Evolutionary conservation across 2,888 invertebrate species (phyloP).

Genomic region (Eucriotettix oculatus): DNA sequence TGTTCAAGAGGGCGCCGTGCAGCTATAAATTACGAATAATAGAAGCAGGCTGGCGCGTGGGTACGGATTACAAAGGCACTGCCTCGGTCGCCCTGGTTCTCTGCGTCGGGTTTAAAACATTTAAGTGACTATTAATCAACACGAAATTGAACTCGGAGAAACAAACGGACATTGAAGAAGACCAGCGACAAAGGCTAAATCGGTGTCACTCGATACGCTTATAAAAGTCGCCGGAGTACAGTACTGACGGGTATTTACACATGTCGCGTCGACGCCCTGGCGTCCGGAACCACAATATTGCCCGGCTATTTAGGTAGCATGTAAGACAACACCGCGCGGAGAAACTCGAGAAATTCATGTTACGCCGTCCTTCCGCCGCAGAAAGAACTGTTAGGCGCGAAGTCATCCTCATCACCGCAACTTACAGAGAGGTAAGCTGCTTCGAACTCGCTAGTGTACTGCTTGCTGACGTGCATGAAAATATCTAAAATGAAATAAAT

Average conservation of each 20-base stretch:
- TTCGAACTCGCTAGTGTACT: too few species aligned
- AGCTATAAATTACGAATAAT: background rate
- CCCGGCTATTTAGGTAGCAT: too few species aligned
- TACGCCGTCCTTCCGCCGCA: too few species aligned
- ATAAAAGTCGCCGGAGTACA: background rate
- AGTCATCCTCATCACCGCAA: too few species aligned
- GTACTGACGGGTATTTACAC: background rate
- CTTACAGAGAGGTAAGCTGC: too few species aligned
- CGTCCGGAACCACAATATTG: too few species aligned
- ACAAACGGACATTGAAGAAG: background rate
- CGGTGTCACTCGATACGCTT: background rate
- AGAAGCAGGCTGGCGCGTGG: background rate
- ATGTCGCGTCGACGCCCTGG: background rate
- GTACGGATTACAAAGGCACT: constrained; percentile 3
- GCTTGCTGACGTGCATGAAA: too few species aligned
- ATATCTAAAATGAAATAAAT: too few species aligned
- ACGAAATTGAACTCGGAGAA: constrained; percentile 5
- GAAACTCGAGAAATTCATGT: too few species aligned
- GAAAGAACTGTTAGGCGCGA: too few species aligned
- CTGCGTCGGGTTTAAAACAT: background rate
- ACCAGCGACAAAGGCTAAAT: background rate
- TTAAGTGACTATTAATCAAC: constrained; percentile 9
- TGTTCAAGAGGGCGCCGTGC: background rate
- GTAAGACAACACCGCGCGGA: too few species aligned
- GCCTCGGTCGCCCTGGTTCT: background rate